Evolutionary conservation across 1,140 invertebrate species (phyloP), one percentile per base, ranked within the genome.

Genomic region (Spodoptera frugiperda): DNA sequence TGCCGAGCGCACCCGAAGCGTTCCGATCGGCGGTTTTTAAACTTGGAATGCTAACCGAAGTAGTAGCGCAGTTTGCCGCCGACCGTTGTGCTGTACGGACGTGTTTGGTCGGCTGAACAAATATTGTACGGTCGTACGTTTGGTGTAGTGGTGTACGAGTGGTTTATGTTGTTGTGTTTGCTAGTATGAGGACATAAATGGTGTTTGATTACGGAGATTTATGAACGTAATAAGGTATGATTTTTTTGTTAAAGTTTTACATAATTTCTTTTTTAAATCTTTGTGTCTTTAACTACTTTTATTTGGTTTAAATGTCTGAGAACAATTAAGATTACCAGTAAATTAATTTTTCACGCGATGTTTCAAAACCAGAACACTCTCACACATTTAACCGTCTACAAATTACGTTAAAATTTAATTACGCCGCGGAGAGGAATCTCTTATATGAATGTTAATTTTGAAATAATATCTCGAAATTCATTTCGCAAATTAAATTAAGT

Each of bases 31-130:
- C 12, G 72, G 19, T 74, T 74, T 74, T 63, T 48, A 74, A 74
- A 74, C 72, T 74, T 74, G 72, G 46, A 74, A 74, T 33, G 72
- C 39, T 14, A 63, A 49, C 57, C 55, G 46, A 61, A 48, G 57
- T 63, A 63, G 48, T 21, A 74, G 57, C 72, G 55, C 72, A 74
- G 72, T 74, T 74, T 74, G 48, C 72, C 72, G 57, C 72, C 72
- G 72, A 74, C 57, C 21, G 19, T 39, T 51, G 53, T 74, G 9
- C 8, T 21, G 72, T 63, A 46, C 48, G 57, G 72, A 63, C 55
- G 71, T 49, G 55, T 53, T 46, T 8, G 9, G 55, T 49, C 17
- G 57, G 46, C 44, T 49, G 21, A 33, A 25, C 9, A 51, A 67
- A 67, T 72, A 57, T 59, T 33, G 39, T 21, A 17, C 55, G 71